Percentiles rank a stretch among this genome's conserved stretches.
These are phyloP conservation scores for Clarias platycephalus DNA, from an alignment of 2,797 vertebrate species.

Conservation along the genomic window DNA sequence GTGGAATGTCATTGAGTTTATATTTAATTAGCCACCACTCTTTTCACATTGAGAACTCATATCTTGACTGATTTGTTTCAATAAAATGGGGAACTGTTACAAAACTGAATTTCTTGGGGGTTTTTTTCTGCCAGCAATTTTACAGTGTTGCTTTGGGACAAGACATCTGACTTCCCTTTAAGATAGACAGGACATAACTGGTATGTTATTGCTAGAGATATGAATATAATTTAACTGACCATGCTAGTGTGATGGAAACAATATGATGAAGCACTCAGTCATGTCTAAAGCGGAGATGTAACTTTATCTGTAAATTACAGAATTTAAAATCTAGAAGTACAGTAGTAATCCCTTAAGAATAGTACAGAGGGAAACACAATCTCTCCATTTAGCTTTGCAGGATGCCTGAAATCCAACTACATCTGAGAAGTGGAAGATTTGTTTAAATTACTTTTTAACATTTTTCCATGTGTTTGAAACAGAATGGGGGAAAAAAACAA, in stretches of 20 bases:
- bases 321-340: neutral
- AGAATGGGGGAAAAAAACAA: neutral
- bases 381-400: neutral
- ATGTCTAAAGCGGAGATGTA: neutral
- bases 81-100: conserved; percentile 97
- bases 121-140: neutral
- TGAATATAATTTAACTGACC: neutral
- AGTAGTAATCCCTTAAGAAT: neutral
- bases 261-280: neutral
- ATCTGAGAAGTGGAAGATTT: neutral
- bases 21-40: conserved; percentile 84
- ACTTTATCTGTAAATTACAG: neutral
- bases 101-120: conserved; percentile 66
- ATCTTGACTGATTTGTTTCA: conserved; percentile 95
- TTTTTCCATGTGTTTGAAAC: neutral
- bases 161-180: neutral
- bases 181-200: neutral
- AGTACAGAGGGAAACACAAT: neutral
- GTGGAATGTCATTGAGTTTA: conserved; percentile 82
- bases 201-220: neutral
- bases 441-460: neutral
- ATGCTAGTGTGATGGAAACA: neutral
- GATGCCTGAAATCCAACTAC: neutral
- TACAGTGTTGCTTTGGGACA: neutral
- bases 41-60: conserved; percentile 85